Conservation (phyloP, 2,113 vertebrate genomes). For the Ailurus styani region DNA sequence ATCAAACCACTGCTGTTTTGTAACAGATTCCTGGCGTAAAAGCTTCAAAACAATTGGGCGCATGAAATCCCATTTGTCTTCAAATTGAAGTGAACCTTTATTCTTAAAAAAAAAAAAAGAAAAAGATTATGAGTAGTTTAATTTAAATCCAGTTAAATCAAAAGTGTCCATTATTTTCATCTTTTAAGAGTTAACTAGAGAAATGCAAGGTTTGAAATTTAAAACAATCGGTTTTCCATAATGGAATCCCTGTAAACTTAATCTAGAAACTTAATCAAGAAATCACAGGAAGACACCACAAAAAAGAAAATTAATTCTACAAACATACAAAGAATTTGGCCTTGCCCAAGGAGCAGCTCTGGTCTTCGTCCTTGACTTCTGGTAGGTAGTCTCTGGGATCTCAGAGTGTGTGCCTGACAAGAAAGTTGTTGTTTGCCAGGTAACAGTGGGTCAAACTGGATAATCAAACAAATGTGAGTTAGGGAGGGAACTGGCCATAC, state of each 20-base stretch:
- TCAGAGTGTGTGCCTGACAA: not conserved
- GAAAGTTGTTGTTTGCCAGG: not conserved
- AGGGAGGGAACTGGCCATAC: not conserved
- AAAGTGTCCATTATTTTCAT: slow-evolving; percentile 9
- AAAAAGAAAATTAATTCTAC: not conserved
- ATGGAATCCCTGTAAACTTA: not conserved
- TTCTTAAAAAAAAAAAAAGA: slow-evolving; percentile 82
- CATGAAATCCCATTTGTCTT: slow-evolving; percentile 99
- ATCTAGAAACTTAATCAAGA: not conserved
- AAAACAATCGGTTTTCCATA: slow-evolving; percentile 23
- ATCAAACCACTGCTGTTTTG: slow-evolving; percentile 99
- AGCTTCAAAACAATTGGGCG: slow-evolving; percentile 97
- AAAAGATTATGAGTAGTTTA: slow-evolving; percentile 34
- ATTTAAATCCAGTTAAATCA: slow-evolving; percentile 52
- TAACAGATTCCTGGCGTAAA: slow-evolving; percentile 97
- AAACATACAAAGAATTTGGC: not conserved
- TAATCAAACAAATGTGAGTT: not conserved
- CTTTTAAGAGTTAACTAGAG: slow-evolving; percentile 17
- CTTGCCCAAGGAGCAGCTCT: not conserved
- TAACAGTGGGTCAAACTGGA: not conserved
- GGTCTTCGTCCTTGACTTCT: not conserved
- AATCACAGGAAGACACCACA: not conserved
- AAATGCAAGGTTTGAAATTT: not conserved
- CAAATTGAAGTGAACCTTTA: slow-evolving; percentile 99
- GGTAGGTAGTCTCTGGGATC: not conserved